Evolutionary conservation across 2,888 invertebrate genomes (phyloP), one percentile per base, ranked within the genome.

Genomic region (Oscheius sp.): DNA sequence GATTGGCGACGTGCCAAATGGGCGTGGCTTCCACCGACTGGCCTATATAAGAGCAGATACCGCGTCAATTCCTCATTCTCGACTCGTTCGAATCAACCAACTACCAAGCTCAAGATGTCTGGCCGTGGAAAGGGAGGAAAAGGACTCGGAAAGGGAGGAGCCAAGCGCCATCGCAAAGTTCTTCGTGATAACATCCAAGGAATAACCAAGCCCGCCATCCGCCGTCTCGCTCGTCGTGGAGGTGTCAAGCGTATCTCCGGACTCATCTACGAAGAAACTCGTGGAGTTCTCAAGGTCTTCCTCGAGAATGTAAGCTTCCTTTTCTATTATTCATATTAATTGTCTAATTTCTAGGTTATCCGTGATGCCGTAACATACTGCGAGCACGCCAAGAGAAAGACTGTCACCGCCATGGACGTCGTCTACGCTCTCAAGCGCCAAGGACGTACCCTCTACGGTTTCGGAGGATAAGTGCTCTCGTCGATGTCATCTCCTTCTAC

Each of bases 401-500:
- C 94, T 0, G 94, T 94, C 55, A 94, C 94, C 0, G 93, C 94
- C 18, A 94, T 94, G 94, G 94, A 94, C 84, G 93, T 94, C 13
- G 93, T 94, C 61, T 94, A 94, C 75, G 86, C 86, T 63, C 81
- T 87, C 76, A 86, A 87, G 75, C 80, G 86, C 21, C 86, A 87
- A 75, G 86, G 87, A 69, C 79, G 85, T 68, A 86, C 87, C 69
- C 85, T 87, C 74, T 87, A 87, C 83, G 87, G 87, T 69, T 87
- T 87, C 81, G 86, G 86, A 73, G 86, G 86, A 80, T 83, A 78
- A 80, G 61, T 61, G 25, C 18, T 61, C 23, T 35, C n/a, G n/a
- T 35, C 35, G 35, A 35, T 35, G 35, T 35, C 35, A 35, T 35
- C 35, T 35, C 35, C 35, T 35, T 35, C 35, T 35, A 6, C 35